Percentiles rank a stretch among this genome's conserved stretches.
Conservation (phyloP, 2,113 vertebrate species). For the Planiliza haematocheilus region DNA sequence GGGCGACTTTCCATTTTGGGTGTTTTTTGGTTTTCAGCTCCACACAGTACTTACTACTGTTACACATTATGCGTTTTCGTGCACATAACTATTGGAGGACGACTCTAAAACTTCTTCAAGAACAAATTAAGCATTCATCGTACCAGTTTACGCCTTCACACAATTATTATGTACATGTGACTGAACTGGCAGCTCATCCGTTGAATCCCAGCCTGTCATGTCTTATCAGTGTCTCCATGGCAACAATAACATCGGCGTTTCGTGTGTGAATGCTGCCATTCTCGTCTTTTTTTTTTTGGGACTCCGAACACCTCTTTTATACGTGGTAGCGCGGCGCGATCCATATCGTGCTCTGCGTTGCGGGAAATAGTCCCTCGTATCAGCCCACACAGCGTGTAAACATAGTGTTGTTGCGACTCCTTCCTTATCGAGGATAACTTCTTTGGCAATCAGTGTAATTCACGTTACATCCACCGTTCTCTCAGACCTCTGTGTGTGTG, state of each 20-base stretch:
- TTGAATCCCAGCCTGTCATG: slow-evolving; percentile 8
- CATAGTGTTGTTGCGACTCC: slow-evolving; percentile 51
- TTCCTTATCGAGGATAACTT: slow-evolving; percentile 62
- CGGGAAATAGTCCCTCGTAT: slow-evolving; percentile 49
- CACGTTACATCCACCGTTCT: slow-evolving; percentile 49
- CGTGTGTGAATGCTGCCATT: slow-evolving; percentile 17
- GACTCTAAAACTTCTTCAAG: no score
- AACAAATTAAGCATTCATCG: not conserved
- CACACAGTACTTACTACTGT: no score
- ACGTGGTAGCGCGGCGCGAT: slow-evolving; percentile 41
- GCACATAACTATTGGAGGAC: no score
- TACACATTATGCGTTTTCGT: no score
- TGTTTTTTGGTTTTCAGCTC: no score
- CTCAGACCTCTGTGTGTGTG: slow-evolving; percentile 3
- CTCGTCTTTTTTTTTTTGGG: slow-evolving; percentile 31
- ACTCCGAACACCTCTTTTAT: slow-evolving; percentile 27
- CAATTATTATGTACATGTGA: not conserved
- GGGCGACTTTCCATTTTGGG: no score
- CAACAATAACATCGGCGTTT: slow-evolving; percentile 23
- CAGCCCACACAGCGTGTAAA: slow-evolving; percentile 54
- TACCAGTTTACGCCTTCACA: not conserved
- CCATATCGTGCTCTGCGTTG: slow-evolving; percentile 57
- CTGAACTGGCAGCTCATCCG: slow-evolving; percentile 5
- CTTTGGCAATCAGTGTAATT: slow-evolving; percentile 70
- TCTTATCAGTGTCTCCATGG: slow-evolving; percentile 39